phyloP scores from a whole-genome alignment of 2,888 invertebrate genomes.

The Dioctria linearis region DNA sequence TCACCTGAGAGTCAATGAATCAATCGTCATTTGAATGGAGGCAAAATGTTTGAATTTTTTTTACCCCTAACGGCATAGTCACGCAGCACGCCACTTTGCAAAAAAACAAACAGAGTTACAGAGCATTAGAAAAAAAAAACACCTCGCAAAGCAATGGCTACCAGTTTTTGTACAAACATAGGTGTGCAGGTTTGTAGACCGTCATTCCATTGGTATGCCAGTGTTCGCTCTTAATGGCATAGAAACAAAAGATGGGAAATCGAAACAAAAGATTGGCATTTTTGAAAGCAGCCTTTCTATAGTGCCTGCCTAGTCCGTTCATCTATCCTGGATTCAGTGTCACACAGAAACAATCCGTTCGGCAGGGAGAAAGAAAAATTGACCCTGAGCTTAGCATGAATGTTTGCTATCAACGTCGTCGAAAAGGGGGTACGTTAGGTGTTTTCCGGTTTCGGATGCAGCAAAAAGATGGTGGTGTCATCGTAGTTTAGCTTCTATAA shows the following conservation, averaged over 20 bases:
- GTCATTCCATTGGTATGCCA: not conserved
- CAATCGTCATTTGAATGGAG: constrained; percentile 29
- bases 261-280: not conserved
- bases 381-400: not conserved
- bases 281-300: not conserved
- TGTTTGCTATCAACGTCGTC: not conserved
- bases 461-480: not conserved
- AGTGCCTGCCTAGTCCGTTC: not conserved
- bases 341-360: not conserved
- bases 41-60: constrained; percentile 34
- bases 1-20: constrained; percentile 20
- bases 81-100: not conserved
- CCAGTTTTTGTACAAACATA: not conserved
- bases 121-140: constrained; percentile 1
- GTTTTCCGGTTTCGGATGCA: not conserved
- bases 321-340: too few species aligned
- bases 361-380: not conserved
- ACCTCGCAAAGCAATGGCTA: not conserved
- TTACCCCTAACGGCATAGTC: not conserved
- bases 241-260: not conserved
- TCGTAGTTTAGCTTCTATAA: not conserved
- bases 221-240: not conserved
- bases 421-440: not conserved
- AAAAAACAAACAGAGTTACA: not conserved
- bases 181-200: not conserved